Percentiles rank a stretch among this genome's conserved stretches.
Evolutionary conservation across 2,888 invertebrate species (phyloP).

Genomic region (Ormia ochracea): DNA sequence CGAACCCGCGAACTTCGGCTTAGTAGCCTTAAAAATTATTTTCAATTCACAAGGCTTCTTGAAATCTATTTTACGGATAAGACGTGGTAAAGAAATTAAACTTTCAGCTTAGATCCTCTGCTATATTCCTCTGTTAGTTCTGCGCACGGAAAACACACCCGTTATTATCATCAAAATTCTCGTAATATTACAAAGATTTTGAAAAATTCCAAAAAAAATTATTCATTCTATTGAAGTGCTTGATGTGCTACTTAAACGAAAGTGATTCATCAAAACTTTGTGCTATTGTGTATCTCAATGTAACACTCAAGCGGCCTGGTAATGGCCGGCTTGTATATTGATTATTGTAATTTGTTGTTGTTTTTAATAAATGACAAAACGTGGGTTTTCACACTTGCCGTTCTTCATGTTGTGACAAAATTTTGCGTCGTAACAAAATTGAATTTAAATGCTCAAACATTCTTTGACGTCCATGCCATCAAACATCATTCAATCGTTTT

Average conservation of each 20-base stretch:
- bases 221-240: background rate
- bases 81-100: no score
- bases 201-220: no score
- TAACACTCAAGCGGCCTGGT: background rate
- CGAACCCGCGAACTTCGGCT: no score
- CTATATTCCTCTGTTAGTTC: no score
- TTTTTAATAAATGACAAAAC: slow-evolving; percentile 9
- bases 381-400: slow-evolving; percentile 33
- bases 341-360: background rate
- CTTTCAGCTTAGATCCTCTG: no score
- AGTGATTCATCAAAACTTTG: background rate
- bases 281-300: background rate
- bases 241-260: background rate
- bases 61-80: no score
- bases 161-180: no score
- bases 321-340: background rate
- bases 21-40: no score
- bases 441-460: slow-evolving; percentile 35
- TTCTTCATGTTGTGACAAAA: background rate
- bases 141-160: no score
- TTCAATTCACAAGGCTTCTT: no score
- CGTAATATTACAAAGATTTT: no score
- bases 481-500: slow-evolving; percentile 33
- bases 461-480: slow-evolving; percentile 41
- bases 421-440: slow-evolving; percentile 6